phyloP scores from a whole-genome alignment of 2,113 vertebrate genomes.

The Aleadryas rufinucha region DNA sequence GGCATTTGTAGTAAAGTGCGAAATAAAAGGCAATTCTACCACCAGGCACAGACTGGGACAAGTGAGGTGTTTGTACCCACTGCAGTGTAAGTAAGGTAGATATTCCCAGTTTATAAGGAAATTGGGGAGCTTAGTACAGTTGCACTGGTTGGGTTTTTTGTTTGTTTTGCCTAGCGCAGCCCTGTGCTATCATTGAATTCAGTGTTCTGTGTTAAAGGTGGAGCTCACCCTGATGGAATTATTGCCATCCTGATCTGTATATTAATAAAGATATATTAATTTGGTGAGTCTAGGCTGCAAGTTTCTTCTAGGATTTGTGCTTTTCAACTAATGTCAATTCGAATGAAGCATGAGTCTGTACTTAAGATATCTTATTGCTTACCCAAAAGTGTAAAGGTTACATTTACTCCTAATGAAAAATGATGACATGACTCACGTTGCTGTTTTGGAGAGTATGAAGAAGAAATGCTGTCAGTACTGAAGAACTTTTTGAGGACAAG shows the following conservation, averaged over 20 bases:
- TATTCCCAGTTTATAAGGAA: background rate
- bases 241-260: background rate
- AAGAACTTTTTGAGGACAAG: background rate
- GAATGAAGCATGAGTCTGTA: background rate
- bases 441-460: background rate
- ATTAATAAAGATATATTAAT: background rate
- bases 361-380: background rate
- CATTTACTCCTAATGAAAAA: conserved; percentile 29
- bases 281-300: background rate
- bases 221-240: background rate
- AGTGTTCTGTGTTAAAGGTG: background rate
- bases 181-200: background rate
- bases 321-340: conserved; percentile 8
- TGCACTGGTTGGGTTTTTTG: background rate
- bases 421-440: conserved; percentile 1
- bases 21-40: background rate
- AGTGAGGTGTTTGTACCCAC: background rate
- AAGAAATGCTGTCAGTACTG: background rate
- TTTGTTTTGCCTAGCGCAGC: background rate
- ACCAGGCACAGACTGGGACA: background rate
- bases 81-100: background rate
- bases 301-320: background rate
- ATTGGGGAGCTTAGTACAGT: background rate
- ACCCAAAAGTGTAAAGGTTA: conserved; percentile 3
- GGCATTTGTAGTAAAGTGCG: background rate